Evolutionary conservation across 2,797 vertebrate genomes (phyloP).

Genomic region (Syngnathus acus): DNA sequence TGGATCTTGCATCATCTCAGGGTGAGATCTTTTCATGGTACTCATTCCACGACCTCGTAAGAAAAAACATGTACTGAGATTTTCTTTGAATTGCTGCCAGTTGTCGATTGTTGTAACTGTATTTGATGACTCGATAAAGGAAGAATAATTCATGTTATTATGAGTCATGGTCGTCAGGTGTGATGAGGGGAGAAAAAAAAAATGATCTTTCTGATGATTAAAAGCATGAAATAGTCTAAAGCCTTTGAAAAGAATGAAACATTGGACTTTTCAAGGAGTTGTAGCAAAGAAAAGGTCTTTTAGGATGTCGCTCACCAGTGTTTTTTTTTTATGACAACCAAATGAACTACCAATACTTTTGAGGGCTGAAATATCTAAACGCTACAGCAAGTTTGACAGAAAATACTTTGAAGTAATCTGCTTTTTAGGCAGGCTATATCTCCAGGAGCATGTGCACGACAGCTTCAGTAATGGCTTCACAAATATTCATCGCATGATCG

Average conservation of each 20-base stretch:
- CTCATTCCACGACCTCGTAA: not conserved
- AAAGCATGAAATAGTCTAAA: too few species aligned
- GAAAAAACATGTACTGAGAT: not conserved
- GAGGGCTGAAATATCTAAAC: not conserved
- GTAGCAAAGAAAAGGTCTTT: too few species aligned
- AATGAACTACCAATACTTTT: not conserved
- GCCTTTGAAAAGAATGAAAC: too few species aligned
- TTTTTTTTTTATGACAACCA: too few species aligned
- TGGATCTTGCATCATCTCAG: not conserved
- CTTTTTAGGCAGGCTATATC: conserved; percentile 42
- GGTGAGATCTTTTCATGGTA: not conserved
- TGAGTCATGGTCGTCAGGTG: too few species aligned
- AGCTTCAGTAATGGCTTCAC: conserved; percentile 31
- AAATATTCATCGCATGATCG: conserved; percentile 35
- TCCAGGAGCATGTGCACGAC: conserved; percentile 32
- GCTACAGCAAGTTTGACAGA: conserved; percentile 20
- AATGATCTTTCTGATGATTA: too few species aligned
- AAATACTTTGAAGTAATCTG: conserved; percentile 22
- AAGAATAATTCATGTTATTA: too few species aligned
- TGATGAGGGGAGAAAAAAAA: too few species aligned
- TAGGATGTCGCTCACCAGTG: too few species aligned
- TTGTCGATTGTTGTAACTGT: not conserved
- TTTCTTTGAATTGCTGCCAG: not conserved
- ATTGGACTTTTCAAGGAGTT: too few species aligned
- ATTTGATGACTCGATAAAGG: too few species aligned